A percentile compares a stretch with the other conserved stretches of the same genome.
These are phyloP conservation scores for Entomyzon cyanotis DNA, from an alignment of 2,113 vertebrate species.

Conservation along the genomic window DNA sequence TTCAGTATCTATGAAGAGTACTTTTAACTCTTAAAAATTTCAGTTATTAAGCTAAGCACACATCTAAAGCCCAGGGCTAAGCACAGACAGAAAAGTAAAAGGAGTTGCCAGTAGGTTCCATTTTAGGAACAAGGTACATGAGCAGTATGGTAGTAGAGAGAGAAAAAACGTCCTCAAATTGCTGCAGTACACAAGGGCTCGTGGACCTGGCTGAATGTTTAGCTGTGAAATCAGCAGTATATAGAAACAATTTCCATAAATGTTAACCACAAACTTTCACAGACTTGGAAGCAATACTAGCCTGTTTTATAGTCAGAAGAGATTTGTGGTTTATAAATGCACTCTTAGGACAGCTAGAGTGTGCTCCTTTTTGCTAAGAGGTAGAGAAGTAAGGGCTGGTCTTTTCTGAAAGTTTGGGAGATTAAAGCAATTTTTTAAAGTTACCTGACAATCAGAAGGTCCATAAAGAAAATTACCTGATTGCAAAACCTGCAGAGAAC, in stretches of 20 bases:
- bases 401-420: not conserved
- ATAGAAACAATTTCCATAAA: not conserved
- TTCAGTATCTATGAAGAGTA: not conserved
- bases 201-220: not conserved
- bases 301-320: not conserved
- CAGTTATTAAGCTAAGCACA: not conserved
- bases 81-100: not conserved
- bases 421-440: not conserved
- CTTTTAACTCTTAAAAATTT: not conserved
- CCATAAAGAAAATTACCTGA: not conserved
- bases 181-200: rapidly evolving
- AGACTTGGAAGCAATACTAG: not conserved
- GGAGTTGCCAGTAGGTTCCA: not conserved
- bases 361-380: not conserved
- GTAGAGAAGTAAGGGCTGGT: not conserved
- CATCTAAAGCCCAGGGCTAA: not conserved
- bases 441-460: not conserved
- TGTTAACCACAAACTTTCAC: not conserved
- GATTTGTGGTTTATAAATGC: not conserved
- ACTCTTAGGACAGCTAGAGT: not conserved
- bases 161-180: not conserved
- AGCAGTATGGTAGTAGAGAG: not conserved
- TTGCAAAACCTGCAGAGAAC: not conserved
- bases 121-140: not conserved
- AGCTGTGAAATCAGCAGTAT: not conserved